These are phyloP conservation scores for Cremastinae sp. DNA, from an alignment of 2,888 invertebrate genomes.

Conservation along the genomic window DNA sequence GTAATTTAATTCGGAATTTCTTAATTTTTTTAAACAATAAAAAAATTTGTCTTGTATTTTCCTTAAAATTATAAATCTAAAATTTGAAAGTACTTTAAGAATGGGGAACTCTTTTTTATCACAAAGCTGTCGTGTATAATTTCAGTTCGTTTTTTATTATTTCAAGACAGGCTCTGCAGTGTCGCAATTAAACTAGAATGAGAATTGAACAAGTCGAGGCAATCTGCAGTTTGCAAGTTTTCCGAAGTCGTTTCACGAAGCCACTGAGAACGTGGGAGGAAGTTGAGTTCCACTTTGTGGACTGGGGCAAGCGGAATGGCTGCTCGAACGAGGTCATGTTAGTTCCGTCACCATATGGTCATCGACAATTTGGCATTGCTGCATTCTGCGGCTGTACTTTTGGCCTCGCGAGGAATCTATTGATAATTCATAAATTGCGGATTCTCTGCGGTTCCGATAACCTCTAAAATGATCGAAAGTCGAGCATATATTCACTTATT, in stretches of 20 bases:
- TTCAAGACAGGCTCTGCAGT: slow-evolving; percentile 15
- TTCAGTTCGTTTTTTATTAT: slow-evolving; percentile 7
- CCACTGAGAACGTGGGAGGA: slow-evolving; percentile 12
- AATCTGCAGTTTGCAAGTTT: slow-evolving; percentile 69
- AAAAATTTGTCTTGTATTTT: no score
- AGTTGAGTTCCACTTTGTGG: slow-evolving; percentile 34
- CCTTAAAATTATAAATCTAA: no score
- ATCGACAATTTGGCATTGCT: slow-evolving; percentile 41
- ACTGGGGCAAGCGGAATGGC: slow-evolving; percentile 35
- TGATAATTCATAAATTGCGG: slow-evolving; percentile 14
- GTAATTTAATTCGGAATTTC: no score
- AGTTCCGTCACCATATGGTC: slow-evolving; percentile 49
- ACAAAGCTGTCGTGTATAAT: neutral
- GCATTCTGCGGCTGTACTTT: slow-evolving; percentile 37
- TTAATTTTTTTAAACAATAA: no score
- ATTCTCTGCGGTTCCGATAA: slow-evolving; percentile 2
- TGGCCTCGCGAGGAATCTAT: slow-evolving; percentile 22
- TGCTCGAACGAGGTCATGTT: slow-evolving; percentile 44
- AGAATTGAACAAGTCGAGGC: slow-evolving; percentile 59
- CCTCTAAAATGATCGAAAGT: slow-evolving; percentile 5
- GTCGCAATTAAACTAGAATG: slow-evolving; percentile 50
- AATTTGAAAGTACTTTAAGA: no score
- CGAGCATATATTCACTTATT: neutral
- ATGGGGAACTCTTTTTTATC: no score
- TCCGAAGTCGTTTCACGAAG: slow-evolving; percentile 65